Conservation (phyloP, 2,888 invertebrate species). For the Halictus ligatus region DNA sequence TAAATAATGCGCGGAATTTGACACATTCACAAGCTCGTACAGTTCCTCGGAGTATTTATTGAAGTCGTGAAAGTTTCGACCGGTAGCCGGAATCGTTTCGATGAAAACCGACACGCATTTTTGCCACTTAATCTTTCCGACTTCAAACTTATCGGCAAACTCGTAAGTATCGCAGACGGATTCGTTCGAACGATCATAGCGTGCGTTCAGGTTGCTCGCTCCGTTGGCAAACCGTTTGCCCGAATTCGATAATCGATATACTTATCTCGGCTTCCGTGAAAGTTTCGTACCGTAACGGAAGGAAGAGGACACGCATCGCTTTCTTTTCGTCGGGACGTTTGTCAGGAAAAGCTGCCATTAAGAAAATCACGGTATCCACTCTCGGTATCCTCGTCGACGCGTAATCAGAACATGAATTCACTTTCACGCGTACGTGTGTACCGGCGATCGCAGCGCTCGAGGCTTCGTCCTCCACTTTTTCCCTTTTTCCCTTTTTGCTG, state of each 20-base stretch:
- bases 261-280: constrained; percentile 39
- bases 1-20: background rate
- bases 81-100: background rate
- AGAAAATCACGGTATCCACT: constrained; percentile 16
- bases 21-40: background rate
- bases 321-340: constrained; percentile 26
- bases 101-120: background rate
- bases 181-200: background rate
- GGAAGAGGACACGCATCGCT: constrained; percentile 23
- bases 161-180: background rate
- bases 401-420: background rate
- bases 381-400: background rate
- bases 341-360: constrained; percentile 21
- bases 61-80: constrained; percentile 20
- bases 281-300: constrained; percentile 31
- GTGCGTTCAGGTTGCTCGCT: background rate
- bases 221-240: background rate
- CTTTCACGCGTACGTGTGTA: constrained; percentile 17
- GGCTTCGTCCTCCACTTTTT: background rate
- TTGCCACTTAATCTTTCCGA: background rate
- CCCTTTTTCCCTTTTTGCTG: background rate
- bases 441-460: background rate
- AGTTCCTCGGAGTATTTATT: background rate
- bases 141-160: background rate
- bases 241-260: constrained; percentile 33